A percentile compares a stretch with the other conserved stretches of the same genome.
Conservation (phyloP, 2,113 vertebrate species). For the Lasiurus cinereus region DNA sequence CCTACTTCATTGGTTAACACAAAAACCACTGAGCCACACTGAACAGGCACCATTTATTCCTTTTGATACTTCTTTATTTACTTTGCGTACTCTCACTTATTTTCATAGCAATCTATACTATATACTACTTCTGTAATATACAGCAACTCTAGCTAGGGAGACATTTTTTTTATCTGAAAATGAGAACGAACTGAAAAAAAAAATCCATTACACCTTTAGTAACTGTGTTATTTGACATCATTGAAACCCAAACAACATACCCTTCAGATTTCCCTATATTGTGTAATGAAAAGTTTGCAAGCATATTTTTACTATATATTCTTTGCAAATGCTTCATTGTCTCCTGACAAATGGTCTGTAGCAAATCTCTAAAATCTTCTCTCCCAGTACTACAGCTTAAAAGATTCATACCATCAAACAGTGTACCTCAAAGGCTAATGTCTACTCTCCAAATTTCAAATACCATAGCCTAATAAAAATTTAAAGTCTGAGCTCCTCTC, state of each 20-base stretch:
- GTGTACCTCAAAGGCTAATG: conserved; percentile 86
- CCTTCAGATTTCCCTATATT: conserved; percentile 64
- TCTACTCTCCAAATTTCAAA: conserved; percentile 87
- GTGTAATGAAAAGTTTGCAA: conserved; percentile 78
- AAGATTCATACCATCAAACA: conserved; percentile 87
- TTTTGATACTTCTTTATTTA: conserved; percentile 33
- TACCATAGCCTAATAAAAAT: conserved; percentile 88
- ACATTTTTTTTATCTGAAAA: conserved; percentile 76
- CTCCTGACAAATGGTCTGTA: conserved; percentile 85
- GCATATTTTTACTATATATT: conserved; percentile 76
- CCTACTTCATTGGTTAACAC: no score
- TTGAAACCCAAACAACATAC: conserved; percentile 70
- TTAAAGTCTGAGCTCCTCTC: conserved; percentile 87
- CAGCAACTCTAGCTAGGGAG: conserved; percentile 50
- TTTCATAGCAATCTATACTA: conserved; percentile 55
- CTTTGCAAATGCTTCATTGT: conserved; percentile 82
- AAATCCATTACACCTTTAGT: conserved; percentile 60
- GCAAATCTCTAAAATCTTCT: conserved; percentile 86
- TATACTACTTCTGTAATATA: conserved; percentile 4
- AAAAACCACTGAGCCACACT: no score
- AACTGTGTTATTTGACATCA: conserved; percentile 79
- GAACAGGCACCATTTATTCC: no score
- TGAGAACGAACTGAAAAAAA: conserved; percentile 67
- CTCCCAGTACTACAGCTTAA: conserved; percentile 81
- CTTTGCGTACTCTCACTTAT: conserved; percentile 54